phyloP scores from a whole-genome alignment of 2,888 invertebrate species.

The Thecocarcelia acutangulata region DNA sequence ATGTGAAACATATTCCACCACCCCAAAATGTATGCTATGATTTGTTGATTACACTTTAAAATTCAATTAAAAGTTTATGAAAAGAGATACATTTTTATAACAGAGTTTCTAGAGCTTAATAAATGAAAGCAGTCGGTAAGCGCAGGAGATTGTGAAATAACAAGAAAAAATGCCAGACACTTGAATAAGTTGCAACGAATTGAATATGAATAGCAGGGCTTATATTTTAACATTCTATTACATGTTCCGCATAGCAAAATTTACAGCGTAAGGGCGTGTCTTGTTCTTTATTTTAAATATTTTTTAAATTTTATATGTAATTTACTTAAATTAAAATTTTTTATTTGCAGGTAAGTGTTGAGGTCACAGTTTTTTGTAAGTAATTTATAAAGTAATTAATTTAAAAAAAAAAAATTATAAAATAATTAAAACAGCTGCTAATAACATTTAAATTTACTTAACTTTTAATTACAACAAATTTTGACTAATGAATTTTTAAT shows the following conservation, averaged over 20 bases:
- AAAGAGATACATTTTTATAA: no score
- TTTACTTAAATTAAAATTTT: slow-evolving; percentile 17
- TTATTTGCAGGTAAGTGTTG: slow-evolving; percentile 14
- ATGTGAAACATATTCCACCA: neutral
- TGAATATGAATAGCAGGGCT: no score
- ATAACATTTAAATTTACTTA: neutral
- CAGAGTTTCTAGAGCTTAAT: neutral
- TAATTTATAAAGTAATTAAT: no score
- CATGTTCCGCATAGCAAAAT: no score
- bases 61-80: slow-evolving; percentile 63
- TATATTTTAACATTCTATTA: no score
- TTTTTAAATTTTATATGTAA: no score
- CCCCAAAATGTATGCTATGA: slow-evolving; percentile 46
- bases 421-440: slow-evolving; percentile 4
- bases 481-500: neutral
- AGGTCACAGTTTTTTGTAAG: neutral
- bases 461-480: neutral
- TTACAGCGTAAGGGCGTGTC: no score
- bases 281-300: no score
- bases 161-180: no score
- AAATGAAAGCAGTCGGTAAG: neutral
- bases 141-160: neutral
- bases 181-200: neutral
- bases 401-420: slow-evolving; percentile 10
- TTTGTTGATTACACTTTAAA: slow-evolving; percentile 49